These are phyloP conservation scores for Agelas oroides DNA, from an alignment of 37 sponge, comb jelly and placozoan genomes.

Conservation along the genomic window DNA sequence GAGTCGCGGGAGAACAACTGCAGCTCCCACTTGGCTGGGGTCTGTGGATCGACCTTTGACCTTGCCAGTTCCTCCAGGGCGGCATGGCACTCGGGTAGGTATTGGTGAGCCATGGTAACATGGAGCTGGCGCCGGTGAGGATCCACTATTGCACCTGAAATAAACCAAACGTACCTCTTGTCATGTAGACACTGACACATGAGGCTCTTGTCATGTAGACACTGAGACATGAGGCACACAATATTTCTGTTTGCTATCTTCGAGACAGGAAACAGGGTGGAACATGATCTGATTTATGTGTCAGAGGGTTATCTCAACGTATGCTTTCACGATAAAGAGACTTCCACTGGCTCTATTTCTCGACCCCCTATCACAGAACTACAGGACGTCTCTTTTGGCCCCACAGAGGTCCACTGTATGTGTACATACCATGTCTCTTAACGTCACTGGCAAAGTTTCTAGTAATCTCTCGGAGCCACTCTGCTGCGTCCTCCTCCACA, in stretches of 20 bases:
- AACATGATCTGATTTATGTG: too few species aligned
- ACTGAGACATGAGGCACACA: too few species aligned
- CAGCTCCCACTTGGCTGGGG: conserved; percentile 88
- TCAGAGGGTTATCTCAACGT: too few species aligned
- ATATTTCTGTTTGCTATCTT: not conserved
- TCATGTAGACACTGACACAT: too few species aligned
- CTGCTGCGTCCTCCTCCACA: conserved; percentile 80
- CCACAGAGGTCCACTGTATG: too few species aligned
- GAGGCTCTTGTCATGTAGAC: too few species aligned
- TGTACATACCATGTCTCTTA: conserved; percentile 24
- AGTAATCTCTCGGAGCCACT: conserved; percentile 81
- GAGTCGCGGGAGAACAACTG: conserved; percentile 84
- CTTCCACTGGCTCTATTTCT: too few species aligned
- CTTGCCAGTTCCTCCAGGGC: conserved; percentile 74
- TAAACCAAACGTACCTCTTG: not conserved
- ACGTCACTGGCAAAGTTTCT: conserved; percentile 57
- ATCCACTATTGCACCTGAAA: conserved; percentile 68
- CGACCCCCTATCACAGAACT: too few species aligned
- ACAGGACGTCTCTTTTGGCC: too few species aligned
- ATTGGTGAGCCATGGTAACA: conserved; percentile 89
- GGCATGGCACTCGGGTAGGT: conserved; percentile 68
- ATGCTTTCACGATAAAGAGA: too few species aligned
- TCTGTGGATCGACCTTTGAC: conserved; percentile 72
- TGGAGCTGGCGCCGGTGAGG: conserved; percentile 89
- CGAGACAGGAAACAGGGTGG: not conserved